A percentile compares a stretch with the other conserved stretches of the same genome.
These are phyloP conservation scores for Pterobdella sp. DNA, from an alignment of 2,888 invertebrate genomes.

Conservation along the genomic window DNA sequence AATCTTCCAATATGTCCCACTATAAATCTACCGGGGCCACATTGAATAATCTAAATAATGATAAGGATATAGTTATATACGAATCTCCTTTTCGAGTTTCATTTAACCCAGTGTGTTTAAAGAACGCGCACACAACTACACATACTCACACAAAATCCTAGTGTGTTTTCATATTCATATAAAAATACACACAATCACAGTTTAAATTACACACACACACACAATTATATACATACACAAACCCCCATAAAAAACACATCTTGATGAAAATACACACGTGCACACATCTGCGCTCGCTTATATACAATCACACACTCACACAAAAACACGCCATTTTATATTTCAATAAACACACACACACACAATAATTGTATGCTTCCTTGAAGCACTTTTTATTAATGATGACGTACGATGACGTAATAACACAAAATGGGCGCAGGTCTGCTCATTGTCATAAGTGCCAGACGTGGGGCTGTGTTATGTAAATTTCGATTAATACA, in stretches of 20 bases:
- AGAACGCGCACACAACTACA: neutral
- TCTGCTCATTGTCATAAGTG: neutral
- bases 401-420: too few relatives aligned
- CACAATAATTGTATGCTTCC: neutral
- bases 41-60: too few relatives aligned
- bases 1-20: too few relatives aligned
- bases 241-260: neutral
- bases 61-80: too few relatives aligned
- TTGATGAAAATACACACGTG: neutral
- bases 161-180: neutral
- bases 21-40: too few relatives aligned
- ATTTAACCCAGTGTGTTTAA: too few relatives aligned
- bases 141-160: neutral
- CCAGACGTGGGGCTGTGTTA: neutral
- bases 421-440: too few relatives aligned
- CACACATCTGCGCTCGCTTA: constrained; percentile 12
- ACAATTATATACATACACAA: neutral
- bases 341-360: neutral
- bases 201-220: neutral
- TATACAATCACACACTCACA: constrained; percentile 9
- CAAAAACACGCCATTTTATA: neutral
- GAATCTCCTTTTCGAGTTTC: too few relatives aligned
- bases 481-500: neutral
- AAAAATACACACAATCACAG: neutral
- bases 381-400: too few relatives aligned